phyloP scores from a whole-genome alignment of 2,113 vertebrate genomes.

The Leptosomus discolor region DNA sequence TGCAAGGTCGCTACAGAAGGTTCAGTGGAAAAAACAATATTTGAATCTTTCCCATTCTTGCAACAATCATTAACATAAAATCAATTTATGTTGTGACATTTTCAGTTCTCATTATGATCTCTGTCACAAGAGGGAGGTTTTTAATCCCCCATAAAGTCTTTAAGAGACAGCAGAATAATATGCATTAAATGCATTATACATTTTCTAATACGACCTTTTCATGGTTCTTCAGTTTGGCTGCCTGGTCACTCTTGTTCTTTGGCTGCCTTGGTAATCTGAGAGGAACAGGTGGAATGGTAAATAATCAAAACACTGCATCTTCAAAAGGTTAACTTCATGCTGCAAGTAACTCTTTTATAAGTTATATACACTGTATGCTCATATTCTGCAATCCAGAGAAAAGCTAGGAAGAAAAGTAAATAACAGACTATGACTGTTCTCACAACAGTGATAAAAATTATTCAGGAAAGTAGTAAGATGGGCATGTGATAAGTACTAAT shows the following conservation, averaged over 20 bases:
- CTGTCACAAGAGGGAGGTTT: slow-evolving; percentile 45
- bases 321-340: slow-evolving; percentile 30
- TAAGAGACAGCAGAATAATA: slow-evolving; percentile 48
- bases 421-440: neutral
- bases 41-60: slow-evolving; percentile 1
- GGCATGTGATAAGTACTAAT: neutral
- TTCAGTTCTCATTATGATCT: slow-evolving; percentile 61
- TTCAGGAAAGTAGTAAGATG: neutral
- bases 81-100: slow-evolving; percentile 65
- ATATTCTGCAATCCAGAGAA: neutral
- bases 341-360: neutral
- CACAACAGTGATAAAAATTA: neutral
- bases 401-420: neutral
- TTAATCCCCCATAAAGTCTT: slow-evolving; percentile 47
- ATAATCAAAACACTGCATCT: slow-evolving; percentile 30
- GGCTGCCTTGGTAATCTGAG: neutral
- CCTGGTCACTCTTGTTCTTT: slow-evolving; percentile 21
- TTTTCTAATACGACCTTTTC: slow-evolving; percentile 62
- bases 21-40: neutral
- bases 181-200: slow-evolving; percentile 31
- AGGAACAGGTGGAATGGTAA: slow-evolving; percentile 24
- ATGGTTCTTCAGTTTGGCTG: slow-evolving; percentile 16
- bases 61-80: slow-evolving; percentile 61
- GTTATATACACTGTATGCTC: neutral
- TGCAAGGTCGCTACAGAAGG: neutral